These are phyloP conservation scores for Himalopsyche kuldschensis DNA, from an alignment of 2,888 invertebrate species.

Conservation along the genomic window DNA sequence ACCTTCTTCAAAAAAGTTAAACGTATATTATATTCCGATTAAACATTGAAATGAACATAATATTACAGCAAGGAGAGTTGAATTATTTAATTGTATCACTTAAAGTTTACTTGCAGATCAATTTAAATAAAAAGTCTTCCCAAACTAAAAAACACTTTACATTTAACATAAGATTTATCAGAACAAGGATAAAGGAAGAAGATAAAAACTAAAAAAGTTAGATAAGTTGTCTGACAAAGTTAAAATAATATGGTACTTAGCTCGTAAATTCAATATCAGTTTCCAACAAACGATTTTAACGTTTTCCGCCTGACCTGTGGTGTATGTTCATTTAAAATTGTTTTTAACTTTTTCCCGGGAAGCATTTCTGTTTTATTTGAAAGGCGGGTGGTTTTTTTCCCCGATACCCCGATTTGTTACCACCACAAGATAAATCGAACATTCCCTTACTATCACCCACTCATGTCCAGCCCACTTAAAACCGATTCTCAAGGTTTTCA, in stretches of 20 bases:
- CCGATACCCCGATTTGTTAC: conserved; percentile 6
- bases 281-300: neutral
- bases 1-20: too few relatives aligned
- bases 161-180: too few relatives aligned
- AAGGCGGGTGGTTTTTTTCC: neutral
- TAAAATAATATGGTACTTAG: neutral
- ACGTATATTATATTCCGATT: too few relatives aligned
- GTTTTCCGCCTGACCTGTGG: neutral
- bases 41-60: too few relatives aligned
- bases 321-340: neutral
- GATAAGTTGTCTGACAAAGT: too few relatives aligned
- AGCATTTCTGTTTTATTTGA: conserved; percentile 6
- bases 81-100: too few relatives aligned
- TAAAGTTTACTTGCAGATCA: too few relatives aligned
- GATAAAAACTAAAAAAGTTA: too few relatives aligned
- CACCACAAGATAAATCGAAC: conserved; percentile 16
- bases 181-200: too few relatives aligned
- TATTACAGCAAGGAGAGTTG: too few relatives aligned
- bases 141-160: too few relatives aligned
- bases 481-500: neutral
- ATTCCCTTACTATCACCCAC: neutral
- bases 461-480: neutral
- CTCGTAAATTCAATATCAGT: neutral
- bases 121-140: too few relatives aligned
- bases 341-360: neutral